phyloP scores from a whole-genome alignment of 2,888 invertebrate genomes.

The Fragum fragum region DNA sequence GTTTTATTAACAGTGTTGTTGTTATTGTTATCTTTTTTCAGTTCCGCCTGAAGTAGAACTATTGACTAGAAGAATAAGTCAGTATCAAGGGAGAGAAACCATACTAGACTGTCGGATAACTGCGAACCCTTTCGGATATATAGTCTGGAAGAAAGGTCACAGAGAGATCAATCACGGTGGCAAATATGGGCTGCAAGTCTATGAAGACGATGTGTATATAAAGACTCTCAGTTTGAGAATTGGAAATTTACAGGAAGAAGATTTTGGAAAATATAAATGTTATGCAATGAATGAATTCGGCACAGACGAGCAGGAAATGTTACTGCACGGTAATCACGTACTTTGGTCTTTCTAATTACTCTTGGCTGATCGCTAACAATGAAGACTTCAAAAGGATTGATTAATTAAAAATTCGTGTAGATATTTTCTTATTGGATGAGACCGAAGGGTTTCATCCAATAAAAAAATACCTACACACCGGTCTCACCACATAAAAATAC shows the following conservation, averaged over 20 bases:
- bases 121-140: constrained; percentile 82
- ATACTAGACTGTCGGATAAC: constrained; percentile 84
- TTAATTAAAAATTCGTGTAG: too few relatives aligned
- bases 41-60: constrained; percentile 84
- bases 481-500: too few relatives aligned
- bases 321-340: constrained; percentile 75
- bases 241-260: constrained; percentile 68
- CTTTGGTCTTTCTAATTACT: too few relatives aligned
- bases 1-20: too few relatives aligned
- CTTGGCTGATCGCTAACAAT: too few relatives aligned
- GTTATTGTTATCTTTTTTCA: too few relatives aligned
- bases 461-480: too few relatives aligned
- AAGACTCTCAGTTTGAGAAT: constrained; percentile 79
- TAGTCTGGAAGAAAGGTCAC: constrained; percentile 80
- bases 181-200: constrained; percentile 81
- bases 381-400: too few relatives aligned
- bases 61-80: constrained; percentile 81
- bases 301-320: constrained; percentile 74
- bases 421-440: too few relatives aligned
- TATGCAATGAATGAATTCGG: constrained; percentile 77
- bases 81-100: constrained; percentile 80
- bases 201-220: constrained; percentile 78
- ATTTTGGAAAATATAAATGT: constrained; percentile 81
- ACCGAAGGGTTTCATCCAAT: too few relatives aligned
- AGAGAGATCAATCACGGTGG: constrained; percentile 71